Evolutionary conservation across 2,797 vertebrate species (phyloP).

Genomic region (Thalassophryne amazonica): DNA sequence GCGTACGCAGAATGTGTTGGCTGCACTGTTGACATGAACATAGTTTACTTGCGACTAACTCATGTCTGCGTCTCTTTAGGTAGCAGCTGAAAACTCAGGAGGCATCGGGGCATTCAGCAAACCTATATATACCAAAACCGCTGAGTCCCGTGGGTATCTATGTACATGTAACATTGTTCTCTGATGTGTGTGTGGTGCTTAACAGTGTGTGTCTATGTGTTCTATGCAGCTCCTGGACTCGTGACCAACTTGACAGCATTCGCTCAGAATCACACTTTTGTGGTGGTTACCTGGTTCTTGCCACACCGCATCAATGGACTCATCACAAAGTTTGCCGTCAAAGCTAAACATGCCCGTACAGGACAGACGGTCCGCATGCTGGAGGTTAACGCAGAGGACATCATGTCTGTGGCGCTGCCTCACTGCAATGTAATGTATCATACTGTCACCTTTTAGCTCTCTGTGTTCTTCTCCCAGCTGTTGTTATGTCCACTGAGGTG

Average conservation of each 20-base stretch:
- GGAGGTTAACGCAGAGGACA: slow-evolving; percentile 89
- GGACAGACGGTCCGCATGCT: slow-evolving; percentile 83
- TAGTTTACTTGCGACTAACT: slow-evolving; percentile 13
- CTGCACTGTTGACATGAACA: slow-evolving; percentile 7
- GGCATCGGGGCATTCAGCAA: slow-evolving; percentile 88
- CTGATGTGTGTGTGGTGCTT: not conserved
- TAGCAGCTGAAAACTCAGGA: slow-evolving; percentile 87
- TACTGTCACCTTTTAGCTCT: not conserved
- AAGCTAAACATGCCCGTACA: slow-evolving; percentile 88
- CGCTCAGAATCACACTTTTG: slow-evolving; percentile 86
- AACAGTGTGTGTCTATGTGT: not conserved
- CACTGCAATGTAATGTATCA: slow-evolving; percentile 88
- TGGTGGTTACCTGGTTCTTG: slow-evolving; percentile 92
- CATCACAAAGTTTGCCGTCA: slow-evolving; percentile 94
- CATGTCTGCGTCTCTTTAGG: slow-evolving; percentile 71
- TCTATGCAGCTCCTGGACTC: slow-evolving; percentile 87
- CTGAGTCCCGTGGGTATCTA: slow-evolving; percentile 88
- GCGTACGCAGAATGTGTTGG: slow-evolving; percentile 13
- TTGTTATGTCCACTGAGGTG: no score
- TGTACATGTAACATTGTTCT: not conserved
- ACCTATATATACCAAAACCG: slow-evolving; percentile 90
- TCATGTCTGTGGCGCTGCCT: slow-evolving; percentile 87
- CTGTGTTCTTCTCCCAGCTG: not conserved
- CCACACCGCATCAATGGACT: slow-evolving; percentile 93
- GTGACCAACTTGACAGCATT: slow-evolving; percentile 93